phyloP scores from a whole-genome alignment of 2,113 vertebrate genomes.

The Equus przewalskii region DNA sequence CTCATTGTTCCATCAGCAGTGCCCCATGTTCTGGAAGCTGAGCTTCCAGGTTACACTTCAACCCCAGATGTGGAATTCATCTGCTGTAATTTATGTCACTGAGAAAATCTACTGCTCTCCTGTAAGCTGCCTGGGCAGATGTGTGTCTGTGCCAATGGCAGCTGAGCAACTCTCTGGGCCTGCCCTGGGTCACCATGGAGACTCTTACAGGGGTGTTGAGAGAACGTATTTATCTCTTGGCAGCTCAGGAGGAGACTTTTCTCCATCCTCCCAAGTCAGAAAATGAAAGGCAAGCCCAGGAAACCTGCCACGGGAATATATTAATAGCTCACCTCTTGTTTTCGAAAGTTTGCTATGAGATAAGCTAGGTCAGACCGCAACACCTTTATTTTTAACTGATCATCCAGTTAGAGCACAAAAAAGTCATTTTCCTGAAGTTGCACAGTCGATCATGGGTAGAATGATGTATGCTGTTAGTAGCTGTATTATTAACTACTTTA shows the following conservation, averaged over 20 bases:
- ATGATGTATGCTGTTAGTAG: not conserved
- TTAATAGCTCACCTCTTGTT: not conserved
- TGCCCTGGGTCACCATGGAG: not conserved
- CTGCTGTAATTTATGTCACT: not conserved
- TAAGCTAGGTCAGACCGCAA: not conserved
- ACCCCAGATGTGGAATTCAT: not conserved
- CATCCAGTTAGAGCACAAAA: not conserved
- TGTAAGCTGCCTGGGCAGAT: not conserved
- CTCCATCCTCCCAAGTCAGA: not conserved
- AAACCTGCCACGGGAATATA: not conserved
- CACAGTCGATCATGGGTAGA: not conserved
- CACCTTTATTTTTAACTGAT: not conserved
- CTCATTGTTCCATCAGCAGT: not conserved
- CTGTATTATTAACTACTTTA: not conserved
- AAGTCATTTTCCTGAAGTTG: not conserved
- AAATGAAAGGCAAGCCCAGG: constrained; percentile 1
- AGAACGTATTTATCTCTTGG: not conserved
- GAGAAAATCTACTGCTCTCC: not conserved
- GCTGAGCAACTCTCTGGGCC: not conserved
- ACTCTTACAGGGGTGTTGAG: not conserved
- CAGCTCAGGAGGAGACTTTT: not conserved
- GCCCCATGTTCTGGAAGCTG: not conserved
- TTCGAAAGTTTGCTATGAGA: not conserved
- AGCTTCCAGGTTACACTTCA: not conserved
- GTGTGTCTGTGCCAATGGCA: rapidly evolving